Evolutionary conservation across 2,113 vertebrate species (phyloP), one percentile per base, ranked within the genome.

Genomic region (Oryzias javanicus): DNA sequence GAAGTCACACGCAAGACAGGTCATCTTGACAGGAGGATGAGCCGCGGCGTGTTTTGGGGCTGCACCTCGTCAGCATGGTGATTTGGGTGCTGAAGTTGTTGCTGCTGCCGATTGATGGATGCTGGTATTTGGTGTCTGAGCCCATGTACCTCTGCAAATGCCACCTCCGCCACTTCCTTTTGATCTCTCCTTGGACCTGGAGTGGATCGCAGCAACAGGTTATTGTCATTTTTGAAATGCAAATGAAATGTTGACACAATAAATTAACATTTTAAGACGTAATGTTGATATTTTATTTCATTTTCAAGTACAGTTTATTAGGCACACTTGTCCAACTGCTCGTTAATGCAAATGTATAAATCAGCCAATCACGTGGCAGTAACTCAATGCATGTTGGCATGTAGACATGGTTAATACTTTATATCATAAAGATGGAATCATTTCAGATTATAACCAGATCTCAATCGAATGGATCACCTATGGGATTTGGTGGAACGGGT

Each of bases 101-200:
- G 80, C 96, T 96, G 64, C 95, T 99, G 92, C 95, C 93, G 83
- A 95, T 94, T 42, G 96, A 98, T 0, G 97, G 96, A 64, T 99
- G 96, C 60, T 97, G 94, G 81, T 98, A 96, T 82, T 99, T 98
- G 90, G 95, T 95, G 91, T 95, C 94, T 64, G 96, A 91, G 80
- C 93, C 88, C 90, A 98, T 95, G 86, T 98, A 96, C 68, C 95
- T 92, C 89, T 99, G 97, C 83, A 98, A 92, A 88, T 97, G 96
- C 97, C 97, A 99, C 91, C 97, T 91, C 82, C 97, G 88, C 97
- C 97, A 99, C 88, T 99, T 99, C 71, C 97, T 93, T 90, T 98
- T 99, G 89, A 98, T 95, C 91, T 99, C 97, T 25, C 88, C 95
- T 89, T 99, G 97, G 70, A 99, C 97, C 97, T 99, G 5, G 3